Base-by-base conservation (phyloP, 2,888 invertebrate species). In the Tenthredo livida region DNA sequence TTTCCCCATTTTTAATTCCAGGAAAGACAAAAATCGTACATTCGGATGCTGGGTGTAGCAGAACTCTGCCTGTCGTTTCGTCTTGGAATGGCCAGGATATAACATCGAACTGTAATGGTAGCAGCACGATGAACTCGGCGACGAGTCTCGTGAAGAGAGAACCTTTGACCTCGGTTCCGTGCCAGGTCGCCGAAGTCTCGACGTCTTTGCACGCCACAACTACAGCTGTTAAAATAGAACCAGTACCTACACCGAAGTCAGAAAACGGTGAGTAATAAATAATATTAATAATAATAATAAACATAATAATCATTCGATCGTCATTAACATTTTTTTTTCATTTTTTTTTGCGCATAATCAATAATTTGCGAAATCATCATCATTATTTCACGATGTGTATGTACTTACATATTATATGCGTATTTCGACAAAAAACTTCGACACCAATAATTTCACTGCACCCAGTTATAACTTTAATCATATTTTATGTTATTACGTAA, bases 111-210 rank as follows among this genome's bases (percentile, higher is more conserved):
- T 86, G 86, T 50, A 86, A 86, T 72, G 88, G 88, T 85, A 87
- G 87, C 61, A 88, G 87, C 47, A 88, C 87, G 73, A 90, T 91
- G 33, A 94, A 77, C 93, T 94, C 90, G 89, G 94, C 94, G 40
- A 94, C 94, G 86, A 94, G 95, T 82, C 94, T 95, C 89, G 95
- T 96, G 85, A 96, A 96, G 91, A 94, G 96, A 86, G 96, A 96
- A 91, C 96, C 96, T 0, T 93, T 94, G 85, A 89, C 95, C 65
- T 92, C 93, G 82, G 94, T 94, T 73, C 95, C 95, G 29, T 95
- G 95, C 94, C 95, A 95, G 94, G 94, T 96, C 92, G 90, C 96
- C 92, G 95, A 95, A 90, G 94, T 95, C 78, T 94, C 95, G 70
- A 95, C 95, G 47, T 92, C 93, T 84, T 90, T 92, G 87, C 92